These are phyloP conservation scores for Drosophila barbarae DNA, from an alignment of 2,888 invertebrate species.

Conservation along the genomic window DNA sequence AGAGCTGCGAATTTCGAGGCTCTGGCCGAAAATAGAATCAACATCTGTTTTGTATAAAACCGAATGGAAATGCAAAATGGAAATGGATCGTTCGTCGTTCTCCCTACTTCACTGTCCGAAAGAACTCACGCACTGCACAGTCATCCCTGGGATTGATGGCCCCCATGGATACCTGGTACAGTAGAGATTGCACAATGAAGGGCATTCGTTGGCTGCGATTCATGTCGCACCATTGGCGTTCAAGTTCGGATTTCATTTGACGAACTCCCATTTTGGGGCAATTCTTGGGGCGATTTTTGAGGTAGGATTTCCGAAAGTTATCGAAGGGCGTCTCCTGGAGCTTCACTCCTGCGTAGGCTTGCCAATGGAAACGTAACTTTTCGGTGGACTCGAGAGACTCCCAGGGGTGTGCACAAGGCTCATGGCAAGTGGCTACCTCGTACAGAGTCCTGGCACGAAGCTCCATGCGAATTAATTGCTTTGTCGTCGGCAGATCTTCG, in stretches of 20 bases:
- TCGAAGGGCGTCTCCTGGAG: constrained; percentile 51
- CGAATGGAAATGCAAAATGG: constrained; percentile 26
- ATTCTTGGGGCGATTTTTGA: neutral
- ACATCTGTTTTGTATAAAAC: constrained; percentile 72
- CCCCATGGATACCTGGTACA: constrained; percentile 56
- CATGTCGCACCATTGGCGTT: constrained; percentile 45
- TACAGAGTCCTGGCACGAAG: constrained; percentile 36
- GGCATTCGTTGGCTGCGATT: constrained; percentile 50
- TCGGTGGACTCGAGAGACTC: constrained; percentile 32
- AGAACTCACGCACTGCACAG: constrained; percentile 50
- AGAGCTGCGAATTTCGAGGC: constrained; percentile 43
- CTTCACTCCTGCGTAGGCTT: constrained; percentile 46
- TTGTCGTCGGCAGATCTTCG: neutral
- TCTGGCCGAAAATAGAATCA: constrained; percentile 58
- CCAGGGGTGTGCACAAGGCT: constrained; percentile 35
- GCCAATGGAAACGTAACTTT: constrained; percentile 65
- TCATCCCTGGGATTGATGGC: constrained; percentile 60
- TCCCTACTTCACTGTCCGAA: constrained; percentile 42
- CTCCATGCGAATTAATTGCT: neutral
- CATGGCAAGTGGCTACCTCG: neutral
- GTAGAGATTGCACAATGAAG: constrained; percentile 61
- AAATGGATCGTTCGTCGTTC: constrained; percentile 9
- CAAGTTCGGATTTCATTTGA: neutral
- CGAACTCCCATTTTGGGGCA: constrained; percentile 2
- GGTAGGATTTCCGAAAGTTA: constrained; percentile 57